A percentile compares a stretch with the other conserved stretches of the same genome.
Evolutionary conservation across 2,113 vertebrate species (phyloP).

Genomic region (Aegithalos caudatus): DNA sequence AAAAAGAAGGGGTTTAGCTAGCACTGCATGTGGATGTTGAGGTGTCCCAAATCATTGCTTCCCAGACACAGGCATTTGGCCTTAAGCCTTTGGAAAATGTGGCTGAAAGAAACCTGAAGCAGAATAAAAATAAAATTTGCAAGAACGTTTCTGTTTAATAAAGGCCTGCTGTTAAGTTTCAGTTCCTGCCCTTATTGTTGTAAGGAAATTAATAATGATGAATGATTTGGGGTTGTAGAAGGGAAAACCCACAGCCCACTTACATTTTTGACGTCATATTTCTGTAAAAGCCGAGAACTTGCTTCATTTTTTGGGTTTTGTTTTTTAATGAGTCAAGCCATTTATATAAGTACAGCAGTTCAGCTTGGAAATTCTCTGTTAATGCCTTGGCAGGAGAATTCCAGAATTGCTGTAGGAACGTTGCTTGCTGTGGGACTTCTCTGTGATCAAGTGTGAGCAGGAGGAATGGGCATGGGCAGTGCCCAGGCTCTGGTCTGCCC

Average conservation of each 20-base stretch:
- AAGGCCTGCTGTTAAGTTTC: not conserved
- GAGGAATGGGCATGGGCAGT: not conserved
- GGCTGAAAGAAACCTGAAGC: not conserved
- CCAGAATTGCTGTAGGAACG: not conserved
- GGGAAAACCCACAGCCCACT: not conserved
- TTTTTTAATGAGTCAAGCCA: not conserved
- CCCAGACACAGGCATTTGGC: not conserved
- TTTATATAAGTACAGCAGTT: not conserved
- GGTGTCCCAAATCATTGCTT: not conserved
- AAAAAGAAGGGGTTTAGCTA: not conserved
- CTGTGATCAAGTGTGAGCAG: not conserved
- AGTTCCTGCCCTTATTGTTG: not conserved
- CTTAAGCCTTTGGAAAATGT: not conserved
- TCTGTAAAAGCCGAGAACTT: not conserved
- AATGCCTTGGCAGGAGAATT: not conserved
- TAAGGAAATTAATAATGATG: not conserved
- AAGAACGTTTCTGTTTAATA: not conserved
- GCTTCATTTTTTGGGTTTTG: not conserved
- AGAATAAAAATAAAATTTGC: not conserved
- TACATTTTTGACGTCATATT: not conserved
- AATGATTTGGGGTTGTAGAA: not conserved
- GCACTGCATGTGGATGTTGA: not conserved
- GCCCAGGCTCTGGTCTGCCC: not conserved
- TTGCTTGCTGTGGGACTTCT: not conserved
- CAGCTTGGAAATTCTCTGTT: not conserved